Percentiles rank a stretch among this genome's conserved stretches.
Conservation (phyloP, 2,113 vertebrate genomes). For the Neodontobutis hainanensis region DNA sequence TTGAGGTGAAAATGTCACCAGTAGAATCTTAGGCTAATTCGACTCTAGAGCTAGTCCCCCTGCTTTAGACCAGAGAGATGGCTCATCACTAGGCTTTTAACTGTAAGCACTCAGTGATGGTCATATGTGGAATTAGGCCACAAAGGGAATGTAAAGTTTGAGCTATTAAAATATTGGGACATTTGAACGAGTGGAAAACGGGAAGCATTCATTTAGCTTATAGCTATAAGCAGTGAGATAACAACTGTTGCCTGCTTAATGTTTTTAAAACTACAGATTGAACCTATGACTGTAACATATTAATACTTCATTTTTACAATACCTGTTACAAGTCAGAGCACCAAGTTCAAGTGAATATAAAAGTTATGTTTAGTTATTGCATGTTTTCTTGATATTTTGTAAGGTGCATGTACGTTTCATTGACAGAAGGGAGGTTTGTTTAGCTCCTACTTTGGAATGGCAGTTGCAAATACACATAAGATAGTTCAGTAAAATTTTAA, state of each 20-base stretch:
- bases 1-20: constrained; percentile 68
- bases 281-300: too few relatives aligned
- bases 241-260: background rate
- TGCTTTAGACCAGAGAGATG: constrained; percentile 10
- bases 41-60: constrained; percentile 17
- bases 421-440: too few relatives aligned
- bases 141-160: constrained; percentile 13
- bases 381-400: too few relatives aligned
- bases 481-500: constrained; percentile 6
- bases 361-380: too few relatives aligned
- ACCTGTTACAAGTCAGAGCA: too few relatives aligned
- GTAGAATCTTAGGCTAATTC: constrained; percentile 54
- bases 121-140: background rate
- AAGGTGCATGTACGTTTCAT: background rate
- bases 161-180: constrained; percentile 48
- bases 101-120: background rate
- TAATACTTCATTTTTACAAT: too few relatives aligned
- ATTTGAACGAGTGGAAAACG: constrained; percentile 44
- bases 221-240: constrained; percentile 6
- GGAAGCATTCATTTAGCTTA: constrained; percentile 18
- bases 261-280: too few relatives aligned
- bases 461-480: constrained; percentile 1
- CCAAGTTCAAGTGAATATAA: too few relatives aligned
- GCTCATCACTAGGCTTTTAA: background rate
- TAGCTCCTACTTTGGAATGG: constrained; percentile 15